Conservation (phyloP, 2,888 invertebrate species). For the Pollenia angustigena region DNA sequence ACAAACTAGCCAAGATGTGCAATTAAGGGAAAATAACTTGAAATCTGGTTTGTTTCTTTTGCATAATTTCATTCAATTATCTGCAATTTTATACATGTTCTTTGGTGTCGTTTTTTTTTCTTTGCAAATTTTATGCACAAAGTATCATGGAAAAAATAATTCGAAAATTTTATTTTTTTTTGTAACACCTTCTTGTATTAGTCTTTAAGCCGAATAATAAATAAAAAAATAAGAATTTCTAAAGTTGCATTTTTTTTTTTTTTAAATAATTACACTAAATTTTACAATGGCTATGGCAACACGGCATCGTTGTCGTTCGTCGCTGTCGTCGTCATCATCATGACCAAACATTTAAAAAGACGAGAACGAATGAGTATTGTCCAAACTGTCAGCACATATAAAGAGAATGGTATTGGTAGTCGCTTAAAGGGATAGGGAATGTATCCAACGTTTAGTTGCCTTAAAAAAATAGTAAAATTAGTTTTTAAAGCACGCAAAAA, state of each 20-base stretch:
- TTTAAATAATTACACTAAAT: slow-evolving; percentile 52
- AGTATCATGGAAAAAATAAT: slow-evolving; percentile 55
- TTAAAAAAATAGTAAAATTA: background rate
- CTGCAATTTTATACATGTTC: slow-evolving; percentile 56
- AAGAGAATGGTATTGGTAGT: slow-evolving; percentile 44
- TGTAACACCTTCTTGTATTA: slow-evolving; percentile 45
- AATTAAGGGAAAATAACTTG: slow-evolving; percentile 40
- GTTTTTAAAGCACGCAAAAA: too few relatives aligned
- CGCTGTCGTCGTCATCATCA: slow-evolving; percentile 43
- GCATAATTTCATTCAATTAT: slow-evolving; percentile 72
- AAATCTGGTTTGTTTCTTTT: slow-evolving; percentile 35
- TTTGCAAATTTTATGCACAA: slow-evolving; percentile 57
- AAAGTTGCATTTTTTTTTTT: slow-evolving; percentile 25
- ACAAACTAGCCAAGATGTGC: background rate
- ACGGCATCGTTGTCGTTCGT: slow-evolving; percentile 20
- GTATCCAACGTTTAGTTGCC: slow-evolving; percentile 13
- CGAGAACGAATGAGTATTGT: slow-evolving; percentile 75
- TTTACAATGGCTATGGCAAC: slow-evolving; percentile 39
- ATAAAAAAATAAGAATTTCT: background rate
- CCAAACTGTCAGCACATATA: slow-evolving; percentile 74
- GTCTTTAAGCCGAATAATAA: background rate
- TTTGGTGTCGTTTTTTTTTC: slow-evolving; percentile 18
- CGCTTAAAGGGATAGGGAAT: slow-evolving; percentile 31
- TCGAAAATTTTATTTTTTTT: slow-evolving; percentile 39
- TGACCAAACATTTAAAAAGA: slow-evolving; percentile 71